Evolutionary conservation across 2,797 vertebrate species (phyloP).

Genomic region (Rhynchotus rufescens): DNA sequence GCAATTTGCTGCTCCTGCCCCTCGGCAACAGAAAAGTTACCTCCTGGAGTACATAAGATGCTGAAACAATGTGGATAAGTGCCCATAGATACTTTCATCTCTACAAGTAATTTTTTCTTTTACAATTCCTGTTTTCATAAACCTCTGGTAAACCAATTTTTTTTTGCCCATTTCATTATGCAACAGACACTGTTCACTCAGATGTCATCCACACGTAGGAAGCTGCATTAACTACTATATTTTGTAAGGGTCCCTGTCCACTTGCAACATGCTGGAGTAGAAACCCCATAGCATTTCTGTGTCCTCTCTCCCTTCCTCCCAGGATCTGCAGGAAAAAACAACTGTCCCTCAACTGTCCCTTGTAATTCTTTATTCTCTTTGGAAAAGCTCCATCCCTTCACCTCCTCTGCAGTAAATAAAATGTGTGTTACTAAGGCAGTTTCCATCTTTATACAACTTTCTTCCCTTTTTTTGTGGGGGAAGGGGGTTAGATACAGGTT

Average conservation of each 20-base stretch:
- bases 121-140: not conserved
- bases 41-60: not conserved
- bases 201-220: not conserved
- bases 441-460: not conserved
- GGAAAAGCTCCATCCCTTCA: not conserved
- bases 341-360: not conserved
- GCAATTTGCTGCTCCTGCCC: not conserved
- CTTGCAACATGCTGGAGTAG: not conserved
- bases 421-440: not conserved
- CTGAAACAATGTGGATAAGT: not conserved
- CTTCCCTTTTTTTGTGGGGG: not conserved
- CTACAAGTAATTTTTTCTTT: not conserved
- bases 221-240: not conserved
- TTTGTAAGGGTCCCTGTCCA: not conserved
- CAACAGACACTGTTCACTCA: not conserved
- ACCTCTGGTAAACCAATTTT: not conserved
- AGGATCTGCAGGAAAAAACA: not conserved
- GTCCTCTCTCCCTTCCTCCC: not conserved
- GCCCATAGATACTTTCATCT: not conserved
- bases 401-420: not conserved
- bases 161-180: not conserved
- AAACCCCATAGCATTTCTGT: not conserved
- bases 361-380: not conserved
- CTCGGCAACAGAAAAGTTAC: not conserved
- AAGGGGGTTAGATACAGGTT: not conserved